Conservation (phyloP, 2,888 invertebrate species). For the Pyrgus malvae region DNA sequence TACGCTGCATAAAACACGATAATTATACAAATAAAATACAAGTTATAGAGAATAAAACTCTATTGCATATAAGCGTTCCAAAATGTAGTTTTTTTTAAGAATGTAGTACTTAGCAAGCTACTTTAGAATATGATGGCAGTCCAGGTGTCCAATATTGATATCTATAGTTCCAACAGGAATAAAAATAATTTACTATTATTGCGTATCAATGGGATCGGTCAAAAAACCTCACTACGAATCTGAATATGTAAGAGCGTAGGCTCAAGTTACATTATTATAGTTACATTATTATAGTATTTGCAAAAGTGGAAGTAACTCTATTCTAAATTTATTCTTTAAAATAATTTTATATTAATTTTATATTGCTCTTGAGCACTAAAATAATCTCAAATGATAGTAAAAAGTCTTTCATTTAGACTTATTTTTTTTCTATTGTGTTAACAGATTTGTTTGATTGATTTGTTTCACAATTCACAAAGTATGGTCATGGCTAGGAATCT, state of each 20-base stretch:
- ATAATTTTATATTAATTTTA: background rate
- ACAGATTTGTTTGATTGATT: background rate
- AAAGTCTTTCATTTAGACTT: background rate
- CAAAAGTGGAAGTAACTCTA: background rate
- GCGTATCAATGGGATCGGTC: background rate
- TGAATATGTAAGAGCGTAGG: background rate
- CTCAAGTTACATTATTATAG: background rate
- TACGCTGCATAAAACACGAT: background rate
- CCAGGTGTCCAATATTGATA: background rate
- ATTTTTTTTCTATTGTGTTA: background rate
- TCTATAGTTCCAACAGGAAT: background rate
- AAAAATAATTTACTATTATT: constrained; percentile 1
- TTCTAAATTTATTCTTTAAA: background rate
- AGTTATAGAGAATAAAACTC: background rate
- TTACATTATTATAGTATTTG: background rate
- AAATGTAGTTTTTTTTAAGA: background rate
- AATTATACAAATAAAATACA: background rate
- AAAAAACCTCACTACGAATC: background rate
- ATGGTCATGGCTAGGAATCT: background rate
- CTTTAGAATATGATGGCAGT: constrained; percentile 11
- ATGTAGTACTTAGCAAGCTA: constrained; percentile 4
- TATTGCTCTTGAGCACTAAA: background rate
- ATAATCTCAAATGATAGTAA: constrained; percentile 6
- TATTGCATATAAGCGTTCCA: background rate
- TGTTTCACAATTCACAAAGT: background rate